phyloP scores from a whole-genome alignment of 2,797 vertebrate species.

The Sebastolobus alascanus region DNA sequence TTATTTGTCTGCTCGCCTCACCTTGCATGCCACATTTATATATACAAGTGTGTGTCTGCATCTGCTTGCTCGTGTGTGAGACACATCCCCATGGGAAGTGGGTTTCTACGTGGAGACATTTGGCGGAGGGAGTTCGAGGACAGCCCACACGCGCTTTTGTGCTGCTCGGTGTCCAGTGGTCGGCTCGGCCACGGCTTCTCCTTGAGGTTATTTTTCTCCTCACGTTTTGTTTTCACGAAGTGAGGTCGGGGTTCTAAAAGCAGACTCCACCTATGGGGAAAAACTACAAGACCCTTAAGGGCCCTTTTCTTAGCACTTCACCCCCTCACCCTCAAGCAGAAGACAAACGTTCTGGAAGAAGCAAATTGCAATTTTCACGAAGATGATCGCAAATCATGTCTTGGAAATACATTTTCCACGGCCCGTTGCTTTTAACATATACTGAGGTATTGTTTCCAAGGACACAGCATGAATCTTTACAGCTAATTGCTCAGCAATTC shows the following conservation, averaged over 20 bases:
- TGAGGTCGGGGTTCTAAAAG: conserved; percentile 79
- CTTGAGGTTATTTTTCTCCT: conserved; percentile 83
- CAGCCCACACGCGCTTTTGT: conserved; percentile 81
- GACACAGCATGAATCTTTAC: conserved; percentile 27
- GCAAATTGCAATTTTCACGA: conserved; percentile 37
- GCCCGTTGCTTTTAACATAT: conserved; percentile 21
- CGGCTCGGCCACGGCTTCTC: conserved; percentile 77
- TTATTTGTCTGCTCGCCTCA: conserved; percentile 44
- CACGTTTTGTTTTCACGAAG: conserved; percentile 77
- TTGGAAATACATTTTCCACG: conserved; percentile 43
- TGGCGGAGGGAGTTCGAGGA: conserved; percentile 73
- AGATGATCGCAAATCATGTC: conserved; percentile 18
- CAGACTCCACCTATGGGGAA: conserved; percentile 72
- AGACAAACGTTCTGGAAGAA: conserved; percentile 35
- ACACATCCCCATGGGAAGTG: conserved; percentile 68
- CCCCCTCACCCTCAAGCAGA: conserved; percentile 42
- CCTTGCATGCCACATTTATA: conserved; percentile 1
- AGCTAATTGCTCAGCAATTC: conserved; percentile 40
- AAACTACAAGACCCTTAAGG: conserved; percentile 64
- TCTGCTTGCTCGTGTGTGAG: conserved; percentile 28
- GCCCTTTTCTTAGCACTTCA: conserved; percentile 60
- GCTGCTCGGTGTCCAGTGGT: conserved; percentile 76
- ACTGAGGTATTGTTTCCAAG: conserved; percentile 33
- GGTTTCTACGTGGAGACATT: conserved; percentile 67
- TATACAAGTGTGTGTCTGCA: not conserved